These are phyloP conservation scores for Phrynosoma platyrhinos DNA, from an alignment of 2,113 vertebrate species.

Conservation along the genomic window DNA sequence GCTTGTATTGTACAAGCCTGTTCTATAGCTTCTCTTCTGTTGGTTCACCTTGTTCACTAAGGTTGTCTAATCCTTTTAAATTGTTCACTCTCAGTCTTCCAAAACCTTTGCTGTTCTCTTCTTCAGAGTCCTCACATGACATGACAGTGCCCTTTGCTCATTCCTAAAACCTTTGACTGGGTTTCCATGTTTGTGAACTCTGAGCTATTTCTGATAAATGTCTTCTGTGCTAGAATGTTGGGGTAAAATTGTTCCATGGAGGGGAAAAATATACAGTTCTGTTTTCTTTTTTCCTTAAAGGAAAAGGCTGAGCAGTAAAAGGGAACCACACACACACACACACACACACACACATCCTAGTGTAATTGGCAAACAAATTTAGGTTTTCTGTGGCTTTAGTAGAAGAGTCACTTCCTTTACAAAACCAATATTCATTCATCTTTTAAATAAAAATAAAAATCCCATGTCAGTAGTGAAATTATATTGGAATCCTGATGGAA, in stretches of 20 bases:
- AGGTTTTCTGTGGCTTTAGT: not conserved
- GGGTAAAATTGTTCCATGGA: not conserved
- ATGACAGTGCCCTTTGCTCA: not conserved
- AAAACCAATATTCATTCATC: conserved; percentile 2
- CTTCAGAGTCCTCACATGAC: not conserved
- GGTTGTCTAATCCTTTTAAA: not conserved
- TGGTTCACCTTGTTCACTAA: not conserved
- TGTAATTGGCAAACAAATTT: not conserved
- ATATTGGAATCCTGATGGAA: not conserved
- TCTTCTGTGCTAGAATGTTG: not conserved
- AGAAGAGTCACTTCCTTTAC: not conserved
- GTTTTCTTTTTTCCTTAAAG: not conserved
- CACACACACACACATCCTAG: not conserved
- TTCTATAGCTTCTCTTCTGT: not conserved
- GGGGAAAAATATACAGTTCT: not conserved
- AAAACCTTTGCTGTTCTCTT: not conserved
- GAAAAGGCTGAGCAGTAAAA: not conserved
- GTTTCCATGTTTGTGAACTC: not conserved
- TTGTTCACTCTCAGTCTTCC: not conserved
- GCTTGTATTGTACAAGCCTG: not conserved
- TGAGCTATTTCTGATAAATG: not conserved
- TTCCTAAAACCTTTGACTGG: not conserved
- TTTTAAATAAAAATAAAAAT: not conserved
- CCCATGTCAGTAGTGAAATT: conserved; percentile 9
- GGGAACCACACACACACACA: not conserved